Percentiles rank a stretch among this genome's conserved stretches.
Evolutionary conservation across 2,113 vertebrate species (phyloP).

Genomic region (Sinosuthora webbiana): DNA sequence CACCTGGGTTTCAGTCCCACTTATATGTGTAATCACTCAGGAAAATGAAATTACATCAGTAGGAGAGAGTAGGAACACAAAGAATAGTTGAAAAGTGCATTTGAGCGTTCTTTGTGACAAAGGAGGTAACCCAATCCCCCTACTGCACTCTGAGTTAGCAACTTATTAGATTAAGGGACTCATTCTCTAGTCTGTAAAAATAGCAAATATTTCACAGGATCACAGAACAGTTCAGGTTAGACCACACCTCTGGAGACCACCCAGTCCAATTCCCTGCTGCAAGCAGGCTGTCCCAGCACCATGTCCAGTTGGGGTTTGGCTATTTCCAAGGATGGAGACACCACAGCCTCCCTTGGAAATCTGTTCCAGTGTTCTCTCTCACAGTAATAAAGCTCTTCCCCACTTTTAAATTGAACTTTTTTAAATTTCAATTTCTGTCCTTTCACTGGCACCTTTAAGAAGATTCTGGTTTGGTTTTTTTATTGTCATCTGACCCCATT

Average conservation of each 20-base stretch:
- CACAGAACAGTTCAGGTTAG: background rate
- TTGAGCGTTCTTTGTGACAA: background rate
- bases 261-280: background rate
- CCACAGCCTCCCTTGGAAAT: background rate
- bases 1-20: background rate
- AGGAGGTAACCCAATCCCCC: background rate
- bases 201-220: background rate
- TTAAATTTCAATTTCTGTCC: background rate
- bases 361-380: background rate
- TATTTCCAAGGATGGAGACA: background rate
- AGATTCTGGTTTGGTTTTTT: background rate
- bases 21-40: background rate
- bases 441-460: background rate
- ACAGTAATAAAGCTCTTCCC: background rate
- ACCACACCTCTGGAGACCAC: background rate
- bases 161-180: background rate
- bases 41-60: background rate
- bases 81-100: background rate
- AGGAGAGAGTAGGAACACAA: background rate
- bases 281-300: background rate
- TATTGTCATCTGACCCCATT: accelerated
- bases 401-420: background rate
- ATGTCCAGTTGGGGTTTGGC: background rate
- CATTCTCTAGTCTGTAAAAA: background rate
- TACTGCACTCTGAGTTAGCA: background rate